Evolutionary conservation across 37 sponge, comb jelly and placozoan genomes (phyloP).

Genomic region (Bolinopsis microptera): DNA sequence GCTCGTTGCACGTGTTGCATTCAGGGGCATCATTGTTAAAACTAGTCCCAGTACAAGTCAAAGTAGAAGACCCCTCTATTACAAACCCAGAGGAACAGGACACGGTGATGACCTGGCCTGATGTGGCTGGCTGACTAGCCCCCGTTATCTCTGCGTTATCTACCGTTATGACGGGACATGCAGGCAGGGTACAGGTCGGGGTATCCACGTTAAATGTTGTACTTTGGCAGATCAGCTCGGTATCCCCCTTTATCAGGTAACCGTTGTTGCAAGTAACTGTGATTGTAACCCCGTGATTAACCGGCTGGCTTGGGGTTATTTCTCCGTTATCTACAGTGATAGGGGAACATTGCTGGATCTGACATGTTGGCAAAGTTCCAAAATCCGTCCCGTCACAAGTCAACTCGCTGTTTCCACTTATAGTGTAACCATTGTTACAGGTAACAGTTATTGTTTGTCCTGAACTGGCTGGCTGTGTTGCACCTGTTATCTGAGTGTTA

Average conservation of each 20-base stretch:
- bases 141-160: not conserved
- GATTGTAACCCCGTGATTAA: not conserved
- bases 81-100: not conserved
- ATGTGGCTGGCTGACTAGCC: not conserved
- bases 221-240: not conserved
- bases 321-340: not conserved
- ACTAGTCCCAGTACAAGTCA: slow-evolving; percentile 1
- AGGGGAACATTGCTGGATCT: not conserved
- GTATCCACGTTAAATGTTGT: not conserved
- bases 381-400: not conserved
- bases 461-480: not conserved
- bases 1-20: not conserved
- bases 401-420: not conserved
- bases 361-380: not conserved
- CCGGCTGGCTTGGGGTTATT: not conserved
- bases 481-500: not conserved
- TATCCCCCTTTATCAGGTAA: not conserved
- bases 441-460: not conserved
- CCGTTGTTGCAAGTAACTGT: not conserved
- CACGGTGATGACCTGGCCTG: not conserved
- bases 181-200: not conserved
- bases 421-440: not conserved
- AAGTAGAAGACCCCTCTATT: not conserved
- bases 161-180: not conserved
- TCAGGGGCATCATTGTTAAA: not conserved